Evolutionary conservation across 2,113 vertebrate genomes (phyloP).

Genomic region (Myotis lucifugus): DNA sequence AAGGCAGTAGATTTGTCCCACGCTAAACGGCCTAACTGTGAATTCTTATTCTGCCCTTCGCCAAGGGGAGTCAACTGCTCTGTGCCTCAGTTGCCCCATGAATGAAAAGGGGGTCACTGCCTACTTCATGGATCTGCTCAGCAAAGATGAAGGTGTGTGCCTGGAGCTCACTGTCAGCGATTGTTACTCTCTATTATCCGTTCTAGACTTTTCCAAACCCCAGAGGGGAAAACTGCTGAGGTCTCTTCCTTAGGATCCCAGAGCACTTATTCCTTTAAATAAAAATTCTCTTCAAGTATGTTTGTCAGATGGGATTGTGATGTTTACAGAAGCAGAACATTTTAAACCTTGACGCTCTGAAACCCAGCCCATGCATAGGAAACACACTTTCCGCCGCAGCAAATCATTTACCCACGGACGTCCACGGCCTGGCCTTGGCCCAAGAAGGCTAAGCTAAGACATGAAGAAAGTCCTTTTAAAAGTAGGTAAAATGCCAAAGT

Average conservation of each 20-base stretch:
- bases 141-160: fast-evolving
- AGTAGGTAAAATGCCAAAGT: not conserved
- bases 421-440: not conserved
- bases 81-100: not conserved
- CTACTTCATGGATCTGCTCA: not conserved
- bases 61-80: not conserved
- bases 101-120: not conserved
- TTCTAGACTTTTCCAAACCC: not conserved
- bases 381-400: not conserved
- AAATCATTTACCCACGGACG: not conserved
- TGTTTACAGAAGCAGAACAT: not conserved
- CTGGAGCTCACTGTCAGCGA: not conserved
- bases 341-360: not conserved
- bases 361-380: not conserved
- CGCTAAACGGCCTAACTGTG: not conserved
- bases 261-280: not conserved
- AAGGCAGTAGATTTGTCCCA: fast-evolving
- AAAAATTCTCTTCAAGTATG: not conserved
- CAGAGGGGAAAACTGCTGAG: not conserved
- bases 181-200: fast-evolving
- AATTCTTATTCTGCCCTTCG: not conserved
- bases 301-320: not conserved
- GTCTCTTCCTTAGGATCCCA: not conserved
- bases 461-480: not conserved
- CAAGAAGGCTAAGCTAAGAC: not conserved